Conservation (phyloP, 2,797 vertebrate species). For the Syndactyla subalaris region DNA sequence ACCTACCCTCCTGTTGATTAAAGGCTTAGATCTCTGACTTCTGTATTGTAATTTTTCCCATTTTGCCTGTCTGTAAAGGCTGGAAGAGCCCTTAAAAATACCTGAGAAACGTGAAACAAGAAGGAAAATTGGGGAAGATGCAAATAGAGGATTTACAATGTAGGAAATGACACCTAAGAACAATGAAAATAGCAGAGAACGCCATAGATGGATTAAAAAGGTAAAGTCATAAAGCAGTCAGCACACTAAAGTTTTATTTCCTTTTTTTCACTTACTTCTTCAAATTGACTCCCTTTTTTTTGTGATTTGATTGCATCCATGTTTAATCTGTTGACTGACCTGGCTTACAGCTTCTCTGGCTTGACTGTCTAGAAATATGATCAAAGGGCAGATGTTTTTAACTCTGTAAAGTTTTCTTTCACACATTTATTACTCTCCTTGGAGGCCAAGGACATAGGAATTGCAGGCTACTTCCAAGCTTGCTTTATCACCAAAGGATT, state of each 20-base stretch:
- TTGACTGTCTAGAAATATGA: conserved; percentile 38
- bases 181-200: neutral
- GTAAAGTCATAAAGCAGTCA: neutral
- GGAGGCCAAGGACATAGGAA: conserved; percentile 38
- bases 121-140: neutral
- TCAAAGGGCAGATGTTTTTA: conserved; percentile 55
- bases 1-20: neutral
- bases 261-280: neutral
- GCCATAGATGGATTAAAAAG: neutral
- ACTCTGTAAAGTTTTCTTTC: conserved; percentile 66
- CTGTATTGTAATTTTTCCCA: neutral
- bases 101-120: neutral
- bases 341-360: conserved; percentile 20
- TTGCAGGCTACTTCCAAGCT: neutral
- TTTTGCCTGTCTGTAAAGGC: neutral
- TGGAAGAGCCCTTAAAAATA: neutral
- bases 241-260: neutral
- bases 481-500: conserved; percentile 34
- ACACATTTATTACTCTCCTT: conserved; percentile 45
- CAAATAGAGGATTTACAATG: neutral
- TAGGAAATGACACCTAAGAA: neutral
- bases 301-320: neutral
- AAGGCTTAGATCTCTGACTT: neutral
- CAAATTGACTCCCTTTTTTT: neutral
- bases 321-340: neutral